phyloP scores from a whole-genome alignment of 2,113 vertebrate species.

The Thermophis baileyi region DNA sequence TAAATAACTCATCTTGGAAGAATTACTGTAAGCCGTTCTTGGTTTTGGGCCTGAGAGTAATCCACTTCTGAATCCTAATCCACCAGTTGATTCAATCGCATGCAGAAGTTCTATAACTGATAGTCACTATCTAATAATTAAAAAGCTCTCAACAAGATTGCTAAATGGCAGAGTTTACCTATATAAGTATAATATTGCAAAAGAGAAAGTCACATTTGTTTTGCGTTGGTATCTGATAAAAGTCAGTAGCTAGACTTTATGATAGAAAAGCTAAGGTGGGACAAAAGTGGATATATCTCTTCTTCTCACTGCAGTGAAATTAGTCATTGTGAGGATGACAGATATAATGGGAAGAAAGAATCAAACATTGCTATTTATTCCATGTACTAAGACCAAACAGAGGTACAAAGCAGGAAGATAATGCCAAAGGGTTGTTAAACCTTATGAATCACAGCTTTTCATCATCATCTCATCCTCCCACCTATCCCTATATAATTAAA shows the following conservation, averaged over 20 bases:
- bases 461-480: background rate
- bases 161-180: conserved; percentile 41
- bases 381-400: conserved; percentile 27
- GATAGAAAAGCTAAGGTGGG: conserved; percentile 20
- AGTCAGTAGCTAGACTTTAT: background rate
- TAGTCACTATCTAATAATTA: conserved; percentile 20
- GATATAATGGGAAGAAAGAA: conserved; percentile 10
- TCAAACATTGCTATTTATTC: conserved; percentile 14
- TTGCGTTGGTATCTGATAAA: conserved; percentile 19
- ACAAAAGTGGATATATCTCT: conserved; percentile 36
- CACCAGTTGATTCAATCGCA: conserved; percentile 7
- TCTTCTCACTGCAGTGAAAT: conserved; percentile 38
- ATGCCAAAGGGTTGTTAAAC: conserved; percentile 17
- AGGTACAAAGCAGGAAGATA: conserved; percentile 23
- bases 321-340: conserved; percentile 43
- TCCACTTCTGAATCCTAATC: conserved; percentile 40
- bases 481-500: background rate
- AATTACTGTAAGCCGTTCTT: background rate
- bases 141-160: conserved; percentile 41
- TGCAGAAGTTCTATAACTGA: conserved; percentile 37
- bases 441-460: background rate
- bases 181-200: conserved; percentile 6
- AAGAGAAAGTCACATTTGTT: conserved; percentile 40
- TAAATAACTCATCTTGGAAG: background rate
- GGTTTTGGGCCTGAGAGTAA: conserved; percentile 30